phyloP scores from a whole-genome alignment of 1,140 invertebrate genomes.

The Eurosta solidaginis region DNA sequence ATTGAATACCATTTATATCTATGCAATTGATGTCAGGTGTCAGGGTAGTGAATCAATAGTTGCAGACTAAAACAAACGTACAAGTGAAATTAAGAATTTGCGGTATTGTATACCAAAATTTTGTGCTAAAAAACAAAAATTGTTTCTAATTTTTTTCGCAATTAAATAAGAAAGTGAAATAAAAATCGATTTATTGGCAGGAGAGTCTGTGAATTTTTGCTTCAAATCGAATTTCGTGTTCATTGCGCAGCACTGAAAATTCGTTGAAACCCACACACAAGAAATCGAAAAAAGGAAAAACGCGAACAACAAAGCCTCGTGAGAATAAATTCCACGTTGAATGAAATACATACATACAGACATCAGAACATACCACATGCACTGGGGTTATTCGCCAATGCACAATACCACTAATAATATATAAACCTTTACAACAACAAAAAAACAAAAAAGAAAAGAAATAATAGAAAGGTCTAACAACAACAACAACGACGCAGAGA shows the following conservation, averaged over 20 bases:
- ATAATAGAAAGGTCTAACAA: background rate
- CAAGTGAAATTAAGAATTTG: background rate
- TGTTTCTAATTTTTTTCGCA: background rate
- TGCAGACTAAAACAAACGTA: background rate
- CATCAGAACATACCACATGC: background rate
- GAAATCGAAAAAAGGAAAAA: constrained; percentile 9
- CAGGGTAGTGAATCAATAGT: background rate
- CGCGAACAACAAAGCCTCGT: constrained; percentile 21
- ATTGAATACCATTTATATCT: background rate
- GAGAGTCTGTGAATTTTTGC: constrained; percentile 11
- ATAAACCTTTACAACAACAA: too few relatives aligned
- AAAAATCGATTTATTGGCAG: constrained; percentile 13
- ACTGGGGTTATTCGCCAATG: background rate
- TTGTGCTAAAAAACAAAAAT: background rate
- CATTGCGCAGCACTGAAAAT: constrained; percentile 7
- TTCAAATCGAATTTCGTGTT: background rate
- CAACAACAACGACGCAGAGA: background rate
- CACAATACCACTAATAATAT: background rate
- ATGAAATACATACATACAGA: background rate
- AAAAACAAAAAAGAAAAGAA: too few relatives aligned
- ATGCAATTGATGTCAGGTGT: background rate
- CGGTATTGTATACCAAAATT: background rate
- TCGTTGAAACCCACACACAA: constrained; percentile 3
- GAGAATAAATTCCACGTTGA: constrained; percentile 6
- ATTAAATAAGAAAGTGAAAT: background rate